phyloP scores from a whole-genome alignment of 2,113 vertebrate species.

The Choloepus hoffmanni region DNA sequence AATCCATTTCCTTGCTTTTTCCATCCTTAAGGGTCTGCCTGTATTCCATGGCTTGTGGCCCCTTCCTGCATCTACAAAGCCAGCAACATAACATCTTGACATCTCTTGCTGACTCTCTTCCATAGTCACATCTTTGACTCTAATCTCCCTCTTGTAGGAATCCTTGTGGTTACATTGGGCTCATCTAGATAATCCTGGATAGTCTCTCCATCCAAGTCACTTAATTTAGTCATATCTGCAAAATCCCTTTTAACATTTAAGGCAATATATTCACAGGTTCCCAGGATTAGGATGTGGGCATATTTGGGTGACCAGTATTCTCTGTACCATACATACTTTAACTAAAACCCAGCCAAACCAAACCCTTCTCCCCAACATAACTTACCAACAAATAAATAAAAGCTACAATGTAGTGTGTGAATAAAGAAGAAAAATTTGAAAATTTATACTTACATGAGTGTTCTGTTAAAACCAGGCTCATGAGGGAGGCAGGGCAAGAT shows the following conservation, averaged over 20 bases:
- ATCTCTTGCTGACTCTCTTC: neutral
- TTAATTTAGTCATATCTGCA: no score
- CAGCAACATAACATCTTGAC: neutral
- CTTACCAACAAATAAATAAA: neutral
- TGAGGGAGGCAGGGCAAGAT: no score
- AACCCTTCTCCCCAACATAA: neutral
- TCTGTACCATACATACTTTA: neutral
- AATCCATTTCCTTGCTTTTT: neutral
- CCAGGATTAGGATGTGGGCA: no score
- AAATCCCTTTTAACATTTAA: no score
- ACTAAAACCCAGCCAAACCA: neutral
- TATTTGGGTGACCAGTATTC: neutral
- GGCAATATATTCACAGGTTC: no score
- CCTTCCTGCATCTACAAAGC: neutral
- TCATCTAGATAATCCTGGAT: no score
- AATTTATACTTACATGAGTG: conserved; percentile 5
- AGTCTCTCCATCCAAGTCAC: no score
- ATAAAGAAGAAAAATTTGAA: neutral
- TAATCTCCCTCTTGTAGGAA: neutral
- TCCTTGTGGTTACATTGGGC: no score
- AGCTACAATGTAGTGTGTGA: neutral
- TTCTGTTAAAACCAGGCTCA: neutral
- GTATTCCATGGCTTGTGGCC: neutral
- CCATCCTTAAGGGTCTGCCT: neutral
- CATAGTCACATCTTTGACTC: neutral